Percentiles rank a stretch among this genome's conserved stretches.
Evolutionary conservation across 2,113 vertebrate genomes (phyloP).

Genomic region (Puma concolor): DNA sequence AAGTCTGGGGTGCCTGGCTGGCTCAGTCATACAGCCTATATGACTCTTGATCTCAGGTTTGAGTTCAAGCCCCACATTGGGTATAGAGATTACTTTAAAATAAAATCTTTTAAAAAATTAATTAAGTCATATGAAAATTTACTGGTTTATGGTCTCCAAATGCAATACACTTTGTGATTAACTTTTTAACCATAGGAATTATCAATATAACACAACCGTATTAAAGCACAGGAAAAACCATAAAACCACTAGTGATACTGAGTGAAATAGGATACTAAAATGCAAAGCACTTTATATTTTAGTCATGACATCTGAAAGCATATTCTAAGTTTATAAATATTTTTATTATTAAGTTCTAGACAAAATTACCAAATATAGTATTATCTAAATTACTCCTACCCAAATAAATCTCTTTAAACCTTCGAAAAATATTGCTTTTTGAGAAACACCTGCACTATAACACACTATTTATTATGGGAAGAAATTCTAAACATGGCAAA

Average conservation of each 20-base stretch:
- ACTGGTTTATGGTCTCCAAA: not conserved
- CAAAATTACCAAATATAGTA: constrained; percentile 5
- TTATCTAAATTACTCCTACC: constrained; percentile 1
- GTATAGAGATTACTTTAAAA: not conserved
- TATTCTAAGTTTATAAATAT: not conserved
- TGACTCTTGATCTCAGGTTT: not conserved
- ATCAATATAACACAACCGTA: not conserved
- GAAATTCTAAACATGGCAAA: constrained; percentile 6
- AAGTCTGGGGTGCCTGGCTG: not conserved
- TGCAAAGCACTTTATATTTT: constrained; percentile 19
- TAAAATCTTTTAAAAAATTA: not conserved
- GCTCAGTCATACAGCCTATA: not conserved
- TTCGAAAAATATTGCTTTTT: constrained; percentile 28
- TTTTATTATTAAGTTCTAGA: not conserved
- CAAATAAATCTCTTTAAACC: constrained; percentile 28
- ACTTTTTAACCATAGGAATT: constrained; percentile 50
- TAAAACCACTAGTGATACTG: not conserved
- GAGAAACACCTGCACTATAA: not conserved
- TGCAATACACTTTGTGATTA: constrained; percentile 1
- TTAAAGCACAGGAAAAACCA: constrained; percentile 15
- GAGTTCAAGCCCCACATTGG: not conserved
- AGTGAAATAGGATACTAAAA: constrained; percentile 4
- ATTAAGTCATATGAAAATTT: constrained; percentile 22
- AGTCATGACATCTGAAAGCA: constrained; percentile 11
- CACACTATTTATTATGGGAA: not conserved